phyloP scores from a whole-genome alignment of 37 sponge, comb jelly and placozoan genomes.

The Geodia barretti region DNA sequence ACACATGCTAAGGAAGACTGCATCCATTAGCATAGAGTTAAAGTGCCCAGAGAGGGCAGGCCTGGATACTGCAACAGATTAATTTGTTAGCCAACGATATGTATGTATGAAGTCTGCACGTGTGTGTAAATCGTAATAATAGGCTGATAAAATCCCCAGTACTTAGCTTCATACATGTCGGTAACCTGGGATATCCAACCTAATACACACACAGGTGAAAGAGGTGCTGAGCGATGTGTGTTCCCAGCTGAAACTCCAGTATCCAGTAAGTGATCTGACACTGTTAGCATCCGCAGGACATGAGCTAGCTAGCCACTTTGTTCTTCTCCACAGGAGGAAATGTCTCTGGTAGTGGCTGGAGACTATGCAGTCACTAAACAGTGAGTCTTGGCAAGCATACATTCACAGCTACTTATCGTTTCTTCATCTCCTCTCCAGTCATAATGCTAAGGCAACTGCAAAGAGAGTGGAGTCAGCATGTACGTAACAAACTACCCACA shows the following conservation, averaged over 20 bases:
- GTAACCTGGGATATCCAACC: neutral
- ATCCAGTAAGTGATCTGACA: constrained; percentile 68
- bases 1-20: too few species aligned
- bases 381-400: constrained; percentile 33
- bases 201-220: constrained; percentile 35
- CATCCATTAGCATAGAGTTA: too few species aligned
- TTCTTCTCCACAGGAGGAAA: constrained; percentile 62
- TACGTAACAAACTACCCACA: too few species aligned
- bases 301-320: neutral
- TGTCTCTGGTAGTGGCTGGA: constrained; percentile 85
- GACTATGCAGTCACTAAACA: constrained; percentile 78
- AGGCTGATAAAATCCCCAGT: too few species aligned
- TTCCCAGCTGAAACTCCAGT: constrained; percentile 40
- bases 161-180: too few species aligned
- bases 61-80: too few species aligned
- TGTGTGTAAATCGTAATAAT: too few species aligned
- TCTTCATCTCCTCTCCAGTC: constrained; percentile 13
- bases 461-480: constrained; percentile 43
- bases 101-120: too few species aligned
- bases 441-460: constrained; percentile 24
- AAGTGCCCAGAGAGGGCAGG: too few species aligned
- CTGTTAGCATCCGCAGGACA: too few species aligned
- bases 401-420: neutral
- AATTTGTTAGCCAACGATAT: too few species aligned
- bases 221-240: constrained; percentile 59